Conservation (phyloP, 2,888 invertebrate species). For the Meta bourneti region DNA sequence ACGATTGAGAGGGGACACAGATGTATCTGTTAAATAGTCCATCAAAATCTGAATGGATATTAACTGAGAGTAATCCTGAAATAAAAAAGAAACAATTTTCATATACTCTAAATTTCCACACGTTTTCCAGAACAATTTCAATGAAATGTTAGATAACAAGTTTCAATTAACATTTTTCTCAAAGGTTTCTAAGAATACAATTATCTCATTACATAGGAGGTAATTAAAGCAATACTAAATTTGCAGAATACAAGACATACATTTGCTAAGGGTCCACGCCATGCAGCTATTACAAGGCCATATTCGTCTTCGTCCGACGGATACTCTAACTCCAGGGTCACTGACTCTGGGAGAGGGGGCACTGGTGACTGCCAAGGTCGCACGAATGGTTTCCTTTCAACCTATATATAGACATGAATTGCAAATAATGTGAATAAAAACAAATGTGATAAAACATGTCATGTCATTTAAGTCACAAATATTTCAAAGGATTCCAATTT, state of each 20-base stretch:
- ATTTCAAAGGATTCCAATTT: too few relatives aligned
- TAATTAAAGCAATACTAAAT: too few relatives aligned
- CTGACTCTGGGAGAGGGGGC: slow-evolving; percentile 84
- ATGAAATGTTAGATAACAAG: not conserved
- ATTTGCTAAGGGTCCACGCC: slow-evolving; percentile 87
- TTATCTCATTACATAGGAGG: not conserved
- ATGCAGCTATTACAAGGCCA: slow-evolving; percentile 89
- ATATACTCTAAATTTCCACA: not conserved
- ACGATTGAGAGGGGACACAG: slow-evolving; percentile 90
- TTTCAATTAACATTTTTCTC: not conserved
- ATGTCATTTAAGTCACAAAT: too few relatives aligned
- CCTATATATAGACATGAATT: slow-evolving; percentile 35
- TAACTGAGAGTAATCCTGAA: slow-evolving; percentile 81
- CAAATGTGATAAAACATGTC: not conserved
- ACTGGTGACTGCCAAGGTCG: slow-evolving; percentile 89
- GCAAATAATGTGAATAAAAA: not conserved
- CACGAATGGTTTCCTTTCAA: slow-evolving; percentile 83
- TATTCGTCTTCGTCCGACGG: slow-evolving; percentile 92
- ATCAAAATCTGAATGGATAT: slow-evolving; percentile 86
- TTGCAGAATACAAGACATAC: slow-evolving; percentile 16
- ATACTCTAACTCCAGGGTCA: slow-evolving; percentile 85
- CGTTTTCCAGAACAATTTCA: not conserved
- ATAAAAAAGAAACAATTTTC: slow-evolving; percentile 15
- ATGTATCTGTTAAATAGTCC: slow-evolving; percentile 92
- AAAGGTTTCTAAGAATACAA: not conserved